These are phyloP conservation scores for Acanthurus lineatus DNA, from an alignment of 2,797 vertebrate species.

Conservation along the genomic window DNA sequence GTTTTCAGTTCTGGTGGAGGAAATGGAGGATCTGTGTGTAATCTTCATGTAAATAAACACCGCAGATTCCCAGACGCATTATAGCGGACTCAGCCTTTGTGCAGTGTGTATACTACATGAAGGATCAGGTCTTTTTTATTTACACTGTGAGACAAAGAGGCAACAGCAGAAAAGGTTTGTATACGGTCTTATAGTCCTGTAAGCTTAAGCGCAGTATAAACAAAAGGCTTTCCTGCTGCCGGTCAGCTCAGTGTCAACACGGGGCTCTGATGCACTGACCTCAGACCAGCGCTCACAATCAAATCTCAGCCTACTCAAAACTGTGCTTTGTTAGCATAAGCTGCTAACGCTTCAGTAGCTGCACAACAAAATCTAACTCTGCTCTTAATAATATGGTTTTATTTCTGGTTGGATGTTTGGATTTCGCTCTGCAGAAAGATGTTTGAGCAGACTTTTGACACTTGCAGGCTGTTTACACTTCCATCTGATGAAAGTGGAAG, in stretches of 20 bases:
- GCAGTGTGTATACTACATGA: not conserved
- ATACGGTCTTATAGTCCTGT: not conserved
- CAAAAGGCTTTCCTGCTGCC: not conserved
- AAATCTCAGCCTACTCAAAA: not conserved
- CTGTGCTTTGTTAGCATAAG: not conserved
- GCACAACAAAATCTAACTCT: no score
- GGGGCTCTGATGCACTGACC: not conserved
- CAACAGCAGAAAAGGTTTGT: constrained; percentile 1
- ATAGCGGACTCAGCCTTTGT: not conserved
- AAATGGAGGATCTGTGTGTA: not conserved
- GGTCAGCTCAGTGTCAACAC: not conserved
- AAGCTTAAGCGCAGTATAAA: not conserved
- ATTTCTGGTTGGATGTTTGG: no score
- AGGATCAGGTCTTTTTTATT: not conserved
- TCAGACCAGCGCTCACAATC: not conserved
- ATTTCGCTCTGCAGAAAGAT: no score
- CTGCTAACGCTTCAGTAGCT: not conserved
- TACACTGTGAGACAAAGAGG: not conserved
- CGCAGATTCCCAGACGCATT: not conserved
- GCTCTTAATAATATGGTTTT: no score
- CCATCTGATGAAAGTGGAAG: no score
- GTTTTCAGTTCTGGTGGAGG: not conserved
- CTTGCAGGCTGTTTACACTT: no score
- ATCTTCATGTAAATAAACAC: not conserved
- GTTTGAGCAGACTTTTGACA: no score